phyloP scores from a whole-genome alignment of 1,140 invertebrate species.

The Dysdera silvatica region DNA sequence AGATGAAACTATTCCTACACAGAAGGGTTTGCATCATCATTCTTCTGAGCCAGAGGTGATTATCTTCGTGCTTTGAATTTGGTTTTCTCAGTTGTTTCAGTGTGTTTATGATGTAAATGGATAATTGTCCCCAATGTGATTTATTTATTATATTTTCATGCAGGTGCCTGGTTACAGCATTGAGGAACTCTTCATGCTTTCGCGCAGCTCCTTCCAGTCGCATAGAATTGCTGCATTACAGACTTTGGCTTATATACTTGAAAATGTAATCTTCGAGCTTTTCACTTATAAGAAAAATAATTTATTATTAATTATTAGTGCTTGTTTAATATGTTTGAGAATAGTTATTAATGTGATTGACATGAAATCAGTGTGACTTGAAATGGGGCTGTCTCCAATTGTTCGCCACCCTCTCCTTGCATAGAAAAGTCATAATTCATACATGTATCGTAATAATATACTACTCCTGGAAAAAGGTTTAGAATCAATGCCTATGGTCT shows the following conservation, averaged over 20 bases:
- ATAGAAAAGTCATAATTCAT: no score
- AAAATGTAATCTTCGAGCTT: no score
- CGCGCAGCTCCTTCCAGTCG: conserved; percentile 58
- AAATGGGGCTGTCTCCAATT: no score
- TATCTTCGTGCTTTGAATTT: background rate
- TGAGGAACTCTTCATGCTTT: conserved; percentile 71
- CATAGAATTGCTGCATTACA: conserved; percentile 70
- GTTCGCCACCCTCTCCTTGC: no score
- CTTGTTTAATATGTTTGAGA: no score
- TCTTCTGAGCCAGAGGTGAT: conserved; percentile 77
- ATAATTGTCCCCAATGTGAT: background rate
- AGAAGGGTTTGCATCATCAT: conserved; percentile 73
- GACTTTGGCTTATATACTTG: conserved; percentile 67
- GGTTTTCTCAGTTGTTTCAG: background rate
- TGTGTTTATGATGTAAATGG: background rate
- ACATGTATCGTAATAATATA: no score
- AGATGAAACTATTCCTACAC: conserved; percentile 53
- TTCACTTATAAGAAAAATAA: no score
- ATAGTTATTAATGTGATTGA: no score
- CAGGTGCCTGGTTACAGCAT: conserved; percentile 66
- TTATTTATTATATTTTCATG: background rate
- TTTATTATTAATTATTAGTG: no score
- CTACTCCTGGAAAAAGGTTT: no score
- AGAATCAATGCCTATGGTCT: no score
- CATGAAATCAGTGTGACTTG: no score